Base-by-base conservation (phyloP, 2,797 vertebrate species). In the Cheirogaleus major region DNA sequence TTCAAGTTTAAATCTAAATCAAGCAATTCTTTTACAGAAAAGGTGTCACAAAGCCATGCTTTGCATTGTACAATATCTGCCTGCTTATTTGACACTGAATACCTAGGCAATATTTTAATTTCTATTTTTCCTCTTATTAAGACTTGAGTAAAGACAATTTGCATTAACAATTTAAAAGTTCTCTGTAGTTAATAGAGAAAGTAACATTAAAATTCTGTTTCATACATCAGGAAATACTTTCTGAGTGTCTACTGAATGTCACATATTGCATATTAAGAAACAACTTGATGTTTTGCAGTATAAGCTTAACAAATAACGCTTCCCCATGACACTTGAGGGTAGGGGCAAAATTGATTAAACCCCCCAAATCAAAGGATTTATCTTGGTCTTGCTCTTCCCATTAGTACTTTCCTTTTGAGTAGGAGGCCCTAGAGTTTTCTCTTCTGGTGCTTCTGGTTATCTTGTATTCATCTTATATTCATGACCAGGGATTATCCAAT, bases 71-170 rank as follows among this genome's bases (percentile, higher is more conserved):
- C 5, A 76, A 72, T 95, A 80, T 82, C 63, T 95, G 57, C 38
- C 80, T 95, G 32, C 8, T 92, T 91, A 59, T 85, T 95, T 96
- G 89, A 97, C 76, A 76, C 80, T 87, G 94, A 96, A 67, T 87
- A 76, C 14, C 65, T 83, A 92, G 70, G 8, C 30, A 59, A 70
- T 93, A 95, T 69, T 95, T 91, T 93, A 59, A 89, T 82, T 69
- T 93, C 17, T 73, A 86, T 95, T 92, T 84, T 32, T 30, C 17
- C 30, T 95, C 15, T 86, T 70, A 73, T 69, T 95, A 80, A 80
- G 22, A 83, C 32, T 78, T 89, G 55, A 35, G 4, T 70, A 48
- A 50, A 69, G 57, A 79, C 17, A 95, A 30, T 92, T 83, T 93
- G 10, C 45, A 92, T 80, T 73, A 93, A 87, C 27, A 70, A 83